phyloP scores from a whole-genome alignment of 2,888 invertebrate genomes.

The Polydesmus complanatus region DNA sequence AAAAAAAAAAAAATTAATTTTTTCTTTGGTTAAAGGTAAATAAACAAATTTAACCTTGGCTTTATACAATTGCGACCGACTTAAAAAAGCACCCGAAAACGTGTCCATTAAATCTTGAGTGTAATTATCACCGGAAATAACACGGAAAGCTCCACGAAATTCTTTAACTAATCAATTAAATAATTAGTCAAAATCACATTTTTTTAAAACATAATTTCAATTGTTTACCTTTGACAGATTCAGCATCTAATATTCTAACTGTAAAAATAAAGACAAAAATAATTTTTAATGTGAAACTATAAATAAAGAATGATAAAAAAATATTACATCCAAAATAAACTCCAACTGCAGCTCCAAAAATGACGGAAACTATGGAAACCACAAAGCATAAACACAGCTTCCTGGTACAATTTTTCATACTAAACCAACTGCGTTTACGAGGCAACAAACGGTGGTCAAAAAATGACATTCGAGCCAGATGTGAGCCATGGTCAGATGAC shows the following conservation, averaged over 20 bases:
- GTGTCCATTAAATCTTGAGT: constrained; percentile 50
- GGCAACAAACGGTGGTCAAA: constrained; percentile 7
- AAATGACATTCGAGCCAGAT: constrained; percentile 1
- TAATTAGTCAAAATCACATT: constrained; percentile 1
- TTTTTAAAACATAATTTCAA: not conserved
- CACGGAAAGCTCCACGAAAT: constrained; percentile 66
- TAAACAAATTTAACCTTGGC: constrained; percentile 41
- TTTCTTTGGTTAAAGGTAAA: not conserved
- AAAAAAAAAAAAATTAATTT: not conserved
- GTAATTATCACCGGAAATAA: constrained; percentile 55
- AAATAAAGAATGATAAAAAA: too few relatives aligned
- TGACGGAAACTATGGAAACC: constrained; percentile 63
- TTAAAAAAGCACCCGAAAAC: constrained; percentile 52
- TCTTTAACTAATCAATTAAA: constrained; percentile 47
- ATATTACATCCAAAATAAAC: constrained; percentile 55
- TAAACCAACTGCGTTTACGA: not conserved
- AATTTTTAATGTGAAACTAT: too few relatives aligned
- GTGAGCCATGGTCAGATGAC: constrained; percentile 6
- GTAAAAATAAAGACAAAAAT: not conserved
- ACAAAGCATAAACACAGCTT: constrained; percentile 76
- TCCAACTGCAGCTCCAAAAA: constrained; percentile 52
- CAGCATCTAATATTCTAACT: constrained; percentile 13
- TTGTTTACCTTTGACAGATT: constrained; percentile 8
- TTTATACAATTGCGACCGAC: constrained; percentile 57
- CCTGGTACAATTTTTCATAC: constrained; percentile 45